Evolutionary conservation across 2,113 vertebrate species (phyloP), one percentile per base, ranked within the genome.

Genomic region (Antigone vipio): DNA sequence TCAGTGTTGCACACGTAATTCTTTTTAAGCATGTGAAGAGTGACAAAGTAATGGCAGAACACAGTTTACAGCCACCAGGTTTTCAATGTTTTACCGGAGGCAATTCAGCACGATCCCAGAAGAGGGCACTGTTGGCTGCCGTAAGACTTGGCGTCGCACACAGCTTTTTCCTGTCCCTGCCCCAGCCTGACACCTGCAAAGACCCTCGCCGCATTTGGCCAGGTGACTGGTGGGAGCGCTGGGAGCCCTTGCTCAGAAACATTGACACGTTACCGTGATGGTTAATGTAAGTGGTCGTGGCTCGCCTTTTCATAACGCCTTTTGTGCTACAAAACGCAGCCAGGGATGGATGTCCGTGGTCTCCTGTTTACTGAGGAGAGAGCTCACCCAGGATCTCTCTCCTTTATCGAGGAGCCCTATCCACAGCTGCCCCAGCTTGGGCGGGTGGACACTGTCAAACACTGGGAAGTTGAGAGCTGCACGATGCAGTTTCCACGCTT

Each of bases 41-140:
- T 10, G 38, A 32, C 11, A 27, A 60, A 75, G 4, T 12, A 30
- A 45, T 4, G 16, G 24, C 15, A 73, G 77, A 69, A 44, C 1
- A 1, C 3, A 2, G n/a, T 59, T 71, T 40, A 14, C 16, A 52
- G 74, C 4, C 53, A 9, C 8, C 20, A 3, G 38, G 9, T 72
- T 74, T 71, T 15, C n/a, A 73, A 29, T 6, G 13, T 11, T 85
- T 58, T n/a, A 17, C 38, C 12, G 50, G 19, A 2, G 89, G 67
- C 63, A 88, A 78, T 74, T 88, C 71, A 60, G 38, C 24, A 60
- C 24, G 7, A 47, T 5, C 15, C 87, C 97, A 93, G 66, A 71
- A 89, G 97, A 97, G 93, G 96, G 85, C 96, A 91, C 73, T 91
- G 94, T 74, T 92, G 87, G 29, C 89, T 64, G 26, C 38, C 29